Base-by-base conservation (phyloP, 1,140 invertebrate genomes). In the Macrotrachela quadricornifera region DNA sequence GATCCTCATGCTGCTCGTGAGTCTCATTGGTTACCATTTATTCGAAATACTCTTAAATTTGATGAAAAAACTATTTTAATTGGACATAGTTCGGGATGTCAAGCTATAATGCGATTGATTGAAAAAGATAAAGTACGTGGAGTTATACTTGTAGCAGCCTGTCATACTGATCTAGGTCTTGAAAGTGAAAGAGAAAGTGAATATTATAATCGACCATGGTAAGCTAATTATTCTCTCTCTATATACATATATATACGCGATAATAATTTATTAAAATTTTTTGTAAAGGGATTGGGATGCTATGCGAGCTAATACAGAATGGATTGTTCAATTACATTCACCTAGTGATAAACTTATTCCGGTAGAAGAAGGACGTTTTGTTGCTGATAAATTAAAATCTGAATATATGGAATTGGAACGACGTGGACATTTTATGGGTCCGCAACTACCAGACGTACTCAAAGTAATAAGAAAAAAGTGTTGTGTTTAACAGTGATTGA, bases 51-150 rank as follows among this genome's bases (percentile, higher is more conserved):
- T 40, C 58, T 67, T 56, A 46, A 56, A 17, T 67, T 64, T 56
- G 62, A 63, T 55, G 58, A 62, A 42, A 49, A 61, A 13, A 65
- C 65, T 6, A 59, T 67, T 21, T 63, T 67, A 17, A 58, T 67
- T 21, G 65, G 65, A 2, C 65, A 67, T 53, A 66, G 64, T 54
- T 67, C 64, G 14, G 65, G 65, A 36, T 63, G 64, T 10, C 61
- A 62, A 47, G 65, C 65, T 16, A 64, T 62, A 10, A 65, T 67
- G 64, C 54, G 65, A 51, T 67, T 59, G 46, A 60, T 62, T 6
- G 65, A 67, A 49, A 56, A 51, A 39, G 59, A 65, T 53, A 59
- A 61, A 47, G 61, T 67, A 1, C 58, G 60, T n/a, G 64, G 61
- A 9, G 60, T 67, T 9, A 60, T 66, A 12, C 47, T 67, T 10